Conservation (phyloP, 2,113 vertebrate species). For the Clarias macrocephalus region DNA sequence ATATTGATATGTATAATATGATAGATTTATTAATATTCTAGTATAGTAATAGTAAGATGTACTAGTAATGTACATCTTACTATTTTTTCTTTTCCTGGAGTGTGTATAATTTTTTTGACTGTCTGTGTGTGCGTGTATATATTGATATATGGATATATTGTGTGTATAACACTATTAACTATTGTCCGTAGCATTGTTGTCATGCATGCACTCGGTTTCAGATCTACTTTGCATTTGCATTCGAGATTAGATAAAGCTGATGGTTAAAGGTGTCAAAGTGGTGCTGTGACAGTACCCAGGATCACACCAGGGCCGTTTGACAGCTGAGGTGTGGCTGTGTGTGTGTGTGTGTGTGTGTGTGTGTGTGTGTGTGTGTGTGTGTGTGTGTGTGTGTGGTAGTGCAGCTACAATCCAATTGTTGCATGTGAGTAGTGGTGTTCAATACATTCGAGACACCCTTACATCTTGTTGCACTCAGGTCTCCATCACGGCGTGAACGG, state of each 20-base stretch:
- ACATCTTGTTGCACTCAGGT: background rate
- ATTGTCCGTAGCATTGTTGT: too few species aligned
- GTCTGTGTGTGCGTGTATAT: too few species aligned
- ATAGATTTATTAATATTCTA: too few species aligned
- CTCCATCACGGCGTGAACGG: background rate
- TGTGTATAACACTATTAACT: too few species aligned
- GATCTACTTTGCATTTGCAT: conserved; percentile 25
- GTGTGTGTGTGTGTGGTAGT: background rate
- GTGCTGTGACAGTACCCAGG: background rate
- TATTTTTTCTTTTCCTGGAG: too few species aligned
- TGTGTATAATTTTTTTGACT: too few species aligned
- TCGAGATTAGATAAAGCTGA: background rate
- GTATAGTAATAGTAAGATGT: too few species aligned
- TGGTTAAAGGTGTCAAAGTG: background rate
- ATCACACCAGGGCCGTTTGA: background rate
- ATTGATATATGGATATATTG: too few species aligned
- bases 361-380: too few species aligned
- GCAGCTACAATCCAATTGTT: too few species aligned
- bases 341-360: background rate
- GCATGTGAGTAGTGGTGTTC: background rate
- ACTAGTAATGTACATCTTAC: too few species aligned
- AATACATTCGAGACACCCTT: background rate
- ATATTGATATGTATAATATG: too few species aligned
- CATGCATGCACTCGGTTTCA: background rate
- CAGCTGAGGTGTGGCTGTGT: conserved; percentile 9